A percentile compares a stretch with the other conserved stretches of the same genome.
Evolutionary conservation across 2,888 invertebrate genomes (phyloP).

Genomic region (Lasioglossum leucozonium): DNA sequence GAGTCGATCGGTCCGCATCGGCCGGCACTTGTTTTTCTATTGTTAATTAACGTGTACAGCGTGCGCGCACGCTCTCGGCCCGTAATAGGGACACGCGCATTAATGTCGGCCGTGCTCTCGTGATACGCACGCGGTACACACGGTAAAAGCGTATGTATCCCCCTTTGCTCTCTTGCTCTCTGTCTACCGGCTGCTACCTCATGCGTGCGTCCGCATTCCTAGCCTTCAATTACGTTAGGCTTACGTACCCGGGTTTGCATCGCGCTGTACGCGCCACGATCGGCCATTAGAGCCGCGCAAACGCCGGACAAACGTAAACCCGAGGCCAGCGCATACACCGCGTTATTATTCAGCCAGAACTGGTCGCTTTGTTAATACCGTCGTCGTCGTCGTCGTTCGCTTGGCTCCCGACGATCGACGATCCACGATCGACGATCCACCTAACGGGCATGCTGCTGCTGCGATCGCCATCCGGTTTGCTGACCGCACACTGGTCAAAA

Average conservation of each 20-base stretch:
- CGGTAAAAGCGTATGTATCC: slow-evolving; percentile 60
- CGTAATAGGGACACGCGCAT: slow-evolving; percentile 59
- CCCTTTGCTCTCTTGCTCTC: slow-evolving; percentile 40
- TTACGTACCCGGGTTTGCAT: slow-evolving; percentile 48
- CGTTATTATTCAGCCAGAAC: slow-evolving; percentile 72
- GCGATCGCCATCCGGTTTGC: slow-evolving; percentile 54
- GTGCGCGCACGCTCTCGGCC: slow-evolving; percentile 44
- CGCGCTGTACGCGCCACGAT: slow-evolving; percentile 54
- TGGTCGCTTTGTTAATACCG: slow-evolving; percentile 56
- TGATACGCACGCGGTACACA: slow-evolving; percentile 33
- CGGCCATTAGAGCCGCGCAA: slow-evolving; percentile 71
- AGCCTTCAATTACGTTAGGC: slow-evolving; percentile 75
- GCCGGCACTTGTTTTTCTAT: slow-evolving; percentile 51
- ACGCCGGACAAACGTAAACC: slow-evolving; percentile 65
- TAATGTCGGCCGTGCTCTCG: slow-evolving; percentile 38
- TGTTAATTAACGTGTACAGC: slow-evolving; percentile 58
- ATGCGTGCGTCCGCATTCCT: slow-evolving; percentile 80
- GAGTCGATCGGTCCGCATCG: slow-evolving; percentile 17
- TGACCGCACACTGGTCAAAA: slow-evolving; percentile 17
- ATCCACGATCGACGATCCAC: background rate
- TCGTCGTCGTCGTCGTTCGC: background rate
- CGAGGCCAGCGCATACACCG: slow-evolving; percentile 40
- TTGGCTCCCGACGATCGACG: background rate
- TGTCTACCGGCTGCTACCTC: slow-evolving; percentile 73
- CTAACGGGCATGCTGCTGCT: background rate